Percentiles rank a stretch among this genome's conserved stretches.
Evolutionary conservation across 2,888 invertebrate species (phyloP).

Genomic region (Xestia ashworthii): DNA sequence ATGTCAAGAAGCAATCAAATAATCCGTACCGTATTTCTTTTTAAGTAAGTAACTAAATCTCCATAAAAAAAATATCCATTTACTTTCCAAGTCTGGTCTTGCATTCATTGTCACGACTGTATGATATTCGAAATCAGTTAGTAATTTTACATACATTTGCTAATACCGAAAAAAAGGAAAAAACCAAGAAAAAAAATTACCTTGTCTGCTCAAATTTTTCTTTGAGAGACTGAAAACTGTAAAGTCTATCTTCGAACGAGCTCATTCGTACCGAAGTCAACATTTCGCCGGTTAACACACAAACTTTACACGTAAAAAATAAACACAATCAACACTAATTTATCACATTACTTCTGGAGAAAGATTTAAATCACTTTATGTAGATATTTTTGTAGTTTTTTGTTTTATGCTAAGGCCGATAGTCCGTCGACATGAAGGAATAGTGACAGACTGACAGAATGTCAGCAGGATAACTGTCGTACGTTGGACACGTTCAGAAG

Average conservation of each 20-base stretch:
- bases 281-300: conserved; percentile 75
- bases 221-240: conserved; percentile 83
- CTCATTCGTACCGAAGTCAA: conserved; percentile 77
- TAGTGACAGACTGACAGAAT: conserved; percentile 37
- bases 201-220: conserved; percentile 85
- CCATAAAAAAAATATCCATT: background rate
- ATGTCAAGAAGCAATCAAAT: background rate
- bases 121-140: background rate
- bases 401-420: conserved; percentile 9
- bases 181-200: conserved; percentile 70
- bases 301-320: conserved; percentile 26
- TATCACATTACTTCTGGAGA: conserved; percentile 45
- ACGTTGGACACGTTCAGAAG: conserved; percentile 29
- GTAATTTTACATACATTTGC: background rate
- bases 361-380: conserved; percentile 10
- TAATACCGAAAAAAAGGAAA: background rate
- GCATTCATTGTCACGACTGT: background rate
- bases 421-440: conserved; percentile 31
- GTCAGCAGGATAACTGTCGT: conserved; percentile 32
- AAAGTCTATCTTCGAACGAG: conserved; percentile 81
- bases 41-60: background rate
- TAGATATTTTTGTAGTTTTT: background rate
- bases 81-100: background rate
- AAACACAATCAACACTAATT: background rate
- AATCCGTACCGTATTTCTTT: background rate